A percentile compares a stretch with the other conserved stretches of the same genome.
These are phyloP conservation scores for Lineus longissimus DNA, from an alignment of 1,140 invertebrate genomes.

Conservation along the genomic window DNA sequence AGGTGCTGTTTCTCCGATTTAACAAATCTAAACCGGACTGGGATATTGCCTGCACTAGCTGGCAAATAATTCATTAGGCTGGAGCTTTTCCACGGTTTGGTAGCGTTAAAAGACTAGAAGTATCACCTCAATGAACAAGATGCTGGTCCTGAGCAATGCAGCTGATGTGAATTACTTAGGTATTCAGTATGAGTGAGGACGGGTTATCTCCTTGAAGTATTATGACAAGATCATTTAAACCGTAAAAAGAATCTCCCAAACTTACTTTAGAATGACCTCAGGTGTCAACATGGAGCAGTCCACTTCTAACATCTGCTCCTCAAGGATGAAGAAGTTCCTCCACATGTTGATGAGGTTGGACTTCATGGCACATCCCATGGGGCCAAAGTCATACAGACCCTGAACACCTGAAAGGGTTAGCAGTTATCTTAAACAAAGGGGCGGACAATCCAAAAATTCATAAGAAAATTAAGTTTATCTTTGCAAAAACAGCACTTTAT, in stretches of 20 bases:
- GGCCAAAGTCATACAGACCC: slow-evolving; percentile 95
- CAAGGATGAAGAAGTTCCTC: slow-evolving; percentile 94
- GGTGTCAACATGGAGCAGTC: slow-evolving; percentile 97
- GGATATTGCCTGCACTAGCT: too few species aligned
- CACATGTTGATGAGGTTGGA: slow-evolving; percentile 89
- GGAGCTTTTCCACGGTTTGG: too few species aligned
- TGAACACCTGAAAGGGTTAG: slow-evolving; percentile 56
- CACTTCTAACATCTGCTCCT: slow-evolving; percentile 98
- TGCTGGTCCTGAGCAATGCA: too few species aligned
- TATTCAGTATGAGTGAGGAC: too few species aligned
- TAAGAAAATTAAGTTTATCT: slow-evolving; percentile 15
- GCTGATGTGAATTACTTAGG: too few species aligned
- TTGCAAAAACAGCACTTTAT: background rate
- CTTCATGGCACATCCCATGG: slow-evolving; percentile 98
- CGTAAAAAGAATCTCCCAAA: background rate
- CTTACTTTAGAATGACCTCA: slow-evolving; percentile 85
- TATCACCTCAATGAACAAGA: too few species aligned
- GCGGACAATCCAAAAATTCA: background rate
- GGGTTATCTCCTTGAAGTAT: too few species aligned
- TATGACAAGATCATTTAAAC: too few species aligned
- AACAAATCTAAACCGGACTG: too few species aligned
- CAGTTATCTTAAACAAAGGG: background rate
- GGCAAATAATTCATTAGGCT: too few species aligned
- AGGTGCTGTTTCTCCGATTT: too few species aligned
- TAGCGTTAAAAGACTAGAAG: too few species aligned